phyloP scores from a whole-genome alignment of 2,797 vertebrate genomes.

The Syngnathus acus region DNA sequence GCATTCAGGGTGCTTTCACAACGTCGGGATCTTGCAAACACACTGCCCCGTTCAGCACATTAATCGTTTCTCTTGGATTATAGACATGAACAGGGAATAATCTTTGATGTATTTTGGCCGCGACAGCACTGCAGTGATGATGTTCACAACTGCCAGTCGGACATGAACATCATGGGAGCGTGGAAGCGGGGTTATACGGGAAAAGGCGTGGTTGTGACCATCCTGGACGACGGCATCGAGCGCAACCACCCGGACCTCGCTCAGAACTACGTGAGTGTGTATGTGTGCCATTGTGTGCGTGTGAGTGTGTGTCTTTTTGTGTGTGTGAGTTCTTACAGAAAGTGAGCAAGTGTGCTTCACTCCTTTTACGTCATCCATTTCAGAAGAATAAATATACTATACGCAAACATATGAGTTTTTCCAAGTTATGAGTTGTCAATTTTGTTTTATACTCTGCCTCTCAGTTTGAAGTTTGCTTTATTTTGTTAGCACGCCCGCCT shows the following conservation, averaged over 20 bases:
- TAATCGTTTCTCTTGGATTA: neutral
- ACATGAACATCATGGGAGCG: constrained; percentile 98
- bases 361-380: neutral
- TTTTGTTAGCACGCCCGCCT: too few relatives aligned
- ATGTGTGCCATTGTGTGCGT: constrained; percentile 29
- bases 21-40: too few relatives aligned
- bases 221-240: constrained; percentile 95
- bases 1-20: too few relatives aligned
- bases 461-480: too few relatives aligned
- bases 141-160: constrained; percentile 91
- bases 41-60: neutral
- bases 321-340: neutral
- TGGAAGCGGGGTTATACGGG: constrained; percentile 97
- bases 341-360: neutral
- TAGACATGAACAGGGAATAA: neutral
- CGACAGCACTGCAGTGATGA: constrained; percentile 91
- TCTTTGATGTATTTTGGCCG: neutral
- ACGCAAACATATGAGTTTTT: neutral
- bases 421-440: neutral
- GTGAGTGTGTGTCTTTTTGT: neutral
- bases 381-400: neutral
- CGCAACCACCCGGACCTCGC: constrained; percentile 91
- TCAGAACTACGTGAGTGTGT: constrained; percentile 93
- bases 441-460: too few relatives aligned
- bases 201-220: constrained; percentile 95